Evolutionary conservation across 2,888 invertebrate species (phyloP).

Genomic region (Dryococelus australis): DNA sequence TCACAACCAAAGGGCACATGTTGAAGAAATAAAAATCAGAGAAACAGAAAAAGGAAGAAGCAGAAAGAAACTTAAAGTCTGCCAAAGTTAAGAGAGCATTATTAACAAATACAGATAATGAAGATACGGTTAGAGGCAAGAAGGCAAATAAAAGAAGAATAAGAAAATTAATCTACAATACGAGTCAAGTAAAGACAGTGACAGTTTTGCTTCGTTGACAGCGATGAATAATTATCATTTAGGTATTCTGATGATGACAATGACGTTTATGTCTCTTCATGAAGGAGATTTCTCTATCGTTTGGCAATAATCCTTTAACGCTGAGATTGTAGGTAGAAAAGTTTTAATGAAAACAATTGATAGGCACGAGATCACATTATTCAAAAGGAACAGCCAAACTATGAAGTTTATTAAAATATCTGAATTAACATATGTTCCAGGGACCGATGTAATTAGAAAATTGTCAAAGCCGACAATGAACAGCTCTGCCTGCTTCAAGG

Average conservation of each 20-base stretch:
- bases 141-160: too few species aligned
- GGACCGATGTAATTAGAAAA: not conserved
- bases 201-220: not conserved
- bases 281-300: not conserved
- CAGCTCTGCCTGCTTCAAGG: not conserved
- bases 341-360: not conserved
- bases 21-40: too few species aligned
- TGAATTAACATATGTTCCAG: not conserved
- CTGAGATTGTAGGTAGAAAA: not conserved
- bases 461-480: not conserved
- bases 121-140: too few species aligned
- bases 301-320: not conserved
- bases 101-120: too few species aligned
- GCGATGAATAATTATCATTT: not conserved
- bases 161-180: too few species aligned
- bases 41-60: too few species aligned
- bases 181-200: too few species aligned
- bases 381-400: not conserved
- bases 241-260: not conserved
- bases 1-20: not conserved
- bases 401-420: not conserved
- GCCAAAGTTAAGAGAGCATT: too few species aligned
- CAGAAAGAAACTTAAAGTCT: too few species aligned
- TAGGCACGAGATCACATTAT: not conserved
- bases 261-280: not conserved